Evolutionary conservation across 1,140 invertebrate genomes (phyloP).

Genomic region (Lepidurus packardi): DNA sequence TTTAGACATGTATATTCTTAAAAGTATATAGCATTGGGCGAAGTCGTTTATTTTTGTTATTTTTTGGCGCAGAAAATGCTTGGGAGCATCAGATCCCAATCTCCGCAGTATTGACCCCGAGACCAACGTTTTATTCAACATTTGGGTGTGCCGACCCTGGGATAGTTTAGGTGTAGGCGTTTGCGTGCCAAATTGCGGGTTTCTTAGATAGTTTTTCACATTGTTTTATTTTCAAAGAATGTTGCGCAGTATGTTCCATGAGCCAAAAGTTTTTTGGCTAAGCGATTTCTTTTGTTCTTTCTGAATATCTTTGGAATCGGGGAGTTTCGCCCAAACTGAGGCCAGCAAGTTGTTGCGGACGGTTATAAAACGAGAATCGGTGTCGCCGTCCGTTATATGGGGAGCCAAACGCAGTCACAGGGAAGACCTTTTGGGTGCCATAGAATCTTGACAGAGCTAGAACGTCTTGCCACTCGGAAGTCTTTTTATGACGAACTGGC

Average conservation of each 20-base stretch:
- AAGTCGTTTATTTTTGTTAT: no score
- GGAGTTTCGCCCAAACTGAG: neutral
- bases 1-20: no score
- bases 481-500: neutral
- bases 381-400: neutral
- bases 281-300: neutral
- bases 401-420: neutral
- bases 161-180: neutral
- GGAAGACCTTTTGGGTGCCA: neutral
- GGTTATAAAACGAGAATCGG: neutral
- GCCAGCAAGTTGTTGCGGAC: neutral
- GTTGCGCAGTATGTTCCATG: no score
- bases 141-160: neutral
- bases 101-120: neutral
- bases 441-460: neutral
- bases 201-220: neutral
- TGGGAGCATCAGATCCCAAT: neutral
- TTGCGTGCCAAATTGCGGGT: neutral
- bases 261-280: neutral
- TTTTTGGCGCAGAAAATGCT: no score
- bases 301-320: neutral
- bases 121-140: neutral
- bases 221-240: no score
- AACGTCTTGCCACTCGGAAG: neutral
- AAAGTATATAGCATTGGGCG: no score